phyloP scores from a whole-genome alignment of 2,113 vertebrate species.

The Ciconia maguari region DNA sequence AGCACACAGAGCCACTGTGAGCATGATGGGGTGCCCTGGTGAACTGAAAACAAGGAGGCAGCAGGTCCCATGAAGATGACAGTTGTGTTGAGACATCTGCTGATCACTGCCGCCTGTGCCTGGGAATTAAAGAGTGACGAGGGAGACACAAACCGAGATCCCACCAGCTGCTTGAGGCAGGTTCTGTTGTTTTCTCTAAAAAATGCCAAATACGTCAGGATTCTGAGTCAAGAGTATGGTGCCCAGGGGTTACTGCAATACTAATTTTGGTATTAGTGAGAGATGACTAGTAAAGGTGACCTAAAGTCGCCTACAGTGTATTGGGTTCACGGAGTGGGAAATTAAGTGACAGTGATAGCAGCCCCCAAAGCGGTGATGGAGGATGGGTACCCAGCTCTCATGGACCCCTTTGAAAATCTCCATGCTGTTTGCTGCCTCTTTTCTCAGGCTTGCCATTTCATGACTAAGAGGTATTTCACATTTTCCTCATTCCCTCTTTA shows the following conservation, averaged over 20 bases:
- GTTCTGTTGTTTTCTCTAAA: background rate
- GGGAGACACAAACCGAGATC: background rate
- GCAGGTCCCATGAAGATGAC: background rate
- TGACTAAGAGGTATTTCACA: background rate
- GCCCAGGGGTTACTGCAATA: background rate
- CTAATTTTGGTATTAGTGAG: background rate
- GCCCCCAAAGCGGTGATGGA: background rate
- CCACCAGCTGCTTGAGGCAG: background rate
- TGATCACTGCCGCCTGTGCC: background rate
- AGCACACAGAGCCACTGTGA: background rate
- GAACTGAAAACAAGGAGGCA: background rate
- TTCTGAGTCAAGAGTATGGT: background rate
- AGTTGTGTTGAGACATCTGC: background rate
- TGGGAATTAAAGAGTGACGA: background rate
- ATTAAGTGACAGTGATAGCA: background rate
- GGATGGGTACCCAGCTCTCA: background rate
- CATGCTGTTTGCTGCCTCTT: background rate
- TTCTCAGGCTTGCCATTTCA: background rate
- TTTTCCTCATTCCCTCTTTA: background rate
- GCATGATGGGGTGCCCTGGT: background rate
- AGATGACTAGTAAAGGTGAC: background rate
- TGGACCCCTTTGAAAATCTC: background rate
- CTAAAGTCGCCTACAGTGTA: background rate
- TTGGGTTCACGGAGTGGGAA: background rate
- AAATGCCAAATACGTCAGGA: rapidly evolving